Base-by-base conservation (phyloP, 2,797 vertebrate species). In the Vultur gryphus region DNA sequence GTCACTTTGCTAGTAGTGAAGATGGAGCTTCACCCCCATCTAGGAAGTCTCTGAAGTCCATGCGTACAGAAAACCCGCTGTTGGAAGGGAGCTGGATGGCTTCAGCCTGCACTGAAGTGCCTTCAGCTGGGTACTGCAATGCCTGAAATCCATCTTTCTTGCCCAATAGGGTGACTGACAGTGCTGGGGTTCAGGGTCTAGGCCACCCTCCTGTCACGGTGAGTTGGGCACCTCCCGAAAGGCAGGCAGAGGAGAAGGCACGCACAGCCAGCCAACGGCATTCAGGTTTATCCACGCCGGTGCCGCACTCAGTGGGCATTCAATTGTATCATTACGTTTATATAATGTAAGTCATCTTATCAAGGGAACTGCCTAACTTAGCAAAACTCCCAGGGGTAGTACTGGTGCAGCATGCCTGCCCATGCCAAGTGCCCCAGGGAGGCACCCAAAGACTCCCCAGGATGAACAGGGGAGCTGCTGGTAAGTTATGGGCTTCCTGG, bases 191-290 rank as follows among this genome's bases (percentile, higher is more conserved):
- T 26, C 2, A 3, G 43, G 33, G 4, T 35, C 11, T n/a, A 33
- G 54, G 20, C 16, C 29, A 43, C 13, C 6, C 11, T 1, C 2
- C 15, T 51, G 9, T 23, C 46, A 26, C 0, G 1, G 39, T 43
- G 67, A 55, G 31, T 26, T 58, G 49, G 48, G 21, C 18, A 83
- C 12, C 31, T n/a, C 66, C 18, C 0, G 0, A 31, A 35, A 26
- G 29, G 33, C 51, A 66, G 7, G 21, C 0, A 1, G 55, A 84
- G 37, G 41, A 86, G 29, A 29, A 75, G 13, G 12, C 54, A 69
- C 2, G 4, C 33, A 14, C 13, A 75, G 57, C 51, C 3, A 2
- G 24, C 14, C 3, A 5, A 21, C 0, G 0, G 44, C 52, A 58
- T 29, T 41, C n/a, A 67, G 41, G 16, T 43, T 64, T 59, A 37